A percentile compares a stretch with the other conserved stretches of the same genome.
Conservation (phyloP, 2,888 invertebrate species). For the Pterostichus niger region DNA sequence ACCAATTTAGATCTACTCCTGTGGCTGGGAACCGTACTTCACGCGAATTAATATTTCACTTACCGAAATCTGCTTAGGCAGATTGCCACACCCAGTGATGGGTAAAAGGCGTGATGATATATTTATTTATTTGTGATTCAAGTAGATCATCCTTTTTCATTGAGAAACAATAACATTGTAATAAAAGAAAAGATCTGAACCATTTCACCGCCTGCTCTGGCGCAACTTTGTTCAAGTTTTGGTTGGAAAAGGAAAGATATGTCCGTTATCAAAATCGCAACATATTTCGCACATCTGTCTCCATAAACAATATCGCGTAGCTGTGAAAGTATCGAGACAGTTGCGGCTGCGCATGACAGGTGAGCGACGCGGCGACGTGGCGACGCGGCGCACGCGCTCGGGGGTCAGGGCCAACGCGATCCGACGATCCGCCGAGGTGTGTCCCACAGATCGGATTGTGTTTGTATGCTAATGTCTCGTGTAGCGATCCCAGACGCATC, state of each 20-base stretch:
- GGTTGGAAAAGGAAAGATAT: not conserved
- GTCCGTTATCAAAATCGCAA: slow-evolving; percentile 7
- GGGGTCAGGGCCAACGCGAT: slow-evolving; percentile 22
- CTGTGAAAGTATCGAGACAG: no score
- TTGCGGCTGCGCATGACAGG: slow-evolving; percentile 19
- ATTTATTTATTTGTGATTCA: no score
- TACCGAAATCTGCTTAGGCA: no score
- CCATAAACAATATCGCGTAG: not conserved
- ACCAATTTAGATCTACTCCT: no score
- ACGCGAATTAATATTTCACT: no score
- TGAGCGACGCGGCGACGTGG: not conserved
- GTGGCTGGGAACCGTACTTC: no score
- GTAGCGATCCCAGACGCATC: slow-evolving; percentile 51
- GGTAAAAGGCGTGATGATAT: no score
- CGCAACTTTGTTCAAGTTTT: not conserved
- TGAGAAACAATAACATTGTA: no score
- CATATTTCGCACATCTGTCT: slow-evolving; percentile 22
- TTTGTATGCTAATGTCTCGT: slow-evolving; percentile 61
- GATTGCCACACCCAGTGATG: no score
- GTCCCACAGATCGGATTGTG: slow-evolving; percentile 53
- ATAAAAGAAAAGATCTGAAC: no score
- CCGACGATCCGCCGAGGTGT: slow-evolving; percentile 19
- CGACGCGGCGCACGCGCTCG: not conserved
- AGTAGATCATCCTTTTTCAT: no score
- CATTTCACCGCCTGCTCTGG: no score